Evolutionary conservation across 2,113 vertebrate genomes (phyloP), one percentile per base, ranked within the genome.

Genomic region (Salvelinus sp.): DNA sequence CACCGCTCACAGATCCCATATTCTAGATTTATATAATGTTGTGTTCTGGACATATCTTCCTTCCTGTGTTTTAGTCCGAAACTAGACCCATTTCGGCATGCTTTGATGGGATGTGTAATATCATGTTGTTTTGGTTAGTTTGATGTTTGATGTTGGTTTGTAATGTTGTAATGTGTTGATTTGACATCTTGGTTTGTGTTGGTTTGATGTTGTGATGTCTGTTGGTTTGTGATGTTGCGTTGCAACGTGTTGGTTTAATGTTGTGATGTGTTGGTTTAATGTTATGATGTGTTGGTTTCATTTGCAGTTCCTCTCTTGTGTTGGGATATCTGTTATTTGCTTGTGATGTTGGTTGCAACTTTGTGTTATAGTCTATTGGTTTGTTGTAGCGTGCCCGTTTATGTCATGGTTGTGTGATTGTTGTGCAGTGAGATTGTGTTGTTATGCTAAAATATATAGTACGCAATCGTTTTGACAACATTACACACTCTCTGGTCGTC

Each of bases 391-490:
- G 0, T 10, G 10, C 9, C 38, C 2, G 38, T 44, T 44, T 44
- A 12, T 77, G n/a, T 69, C 9, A 10, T 44, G 38, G 38, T 44
- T 62, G 10, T 47, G 38, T 44, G 3, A 22, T 75, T 47, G 69
- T 64, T 74, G 70, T 14, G 12, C 16, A 62, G 57, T 60, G 23
- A 58, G 70, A 6, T 69, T 48, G 10, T 47, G 5, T n/a, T 72
- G 68, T 82, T 62, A 77, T 65, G 70, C 38, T 44, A 44, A 44
- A 38, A 38, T 38, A 38, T 38, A 38, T 38, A 38, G 38, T 38
- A 9, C 7, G 38, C 38, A 38, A 9, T 38, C 38, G 13, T 50
- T 50, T 16, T 16, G 16, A 50, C 14, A 50, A 50, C 14, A 16
- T 16, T 16, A 14, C 50, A 54, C 18, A 14, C 16, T 14, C 10